Conservation (phyloP, 37 sponge, comb jelly and placozoan species). For the Ephydatia muelleri region DNA sequence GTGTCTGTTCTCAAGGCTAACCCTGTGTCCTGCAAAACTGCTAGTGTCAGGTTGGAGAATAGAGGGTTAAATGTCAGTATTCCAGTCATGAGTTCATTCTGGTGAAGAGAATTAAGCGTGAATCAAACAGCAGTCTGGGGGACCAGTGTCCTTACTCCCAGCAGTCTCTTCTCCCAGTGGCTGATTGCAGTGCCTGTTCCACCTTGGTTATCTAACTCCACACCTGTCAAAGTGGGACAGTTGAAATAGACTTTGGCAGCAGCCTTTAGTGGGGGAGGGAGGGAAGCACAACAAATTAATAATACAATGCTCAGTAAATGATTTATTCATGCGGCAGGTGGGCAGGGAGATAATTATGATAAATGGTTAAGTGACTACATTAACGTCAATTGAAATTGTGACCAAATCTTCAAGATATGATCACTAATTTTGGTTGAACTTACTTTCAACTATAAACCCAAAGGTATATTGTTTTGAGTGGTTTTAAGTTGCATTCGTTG, state of each 20-base stretch:
- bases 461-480: too few relatives aligned
- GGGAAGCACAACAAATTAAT: too few relatives aligned
- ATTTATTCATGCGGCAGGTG: too few relatives aligned
- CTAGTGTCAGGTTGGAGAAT: conserved; percentile 68
- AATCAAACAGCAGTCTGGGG: neutral
- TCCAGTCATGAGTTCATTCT: conserved; percentile 92
- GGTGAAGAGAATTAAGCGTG: neutral
- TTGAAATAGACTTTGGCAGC: conserved; percentile 71
- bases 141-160: conserved; percentile 41
- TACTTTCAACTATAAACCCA: too few relatives aligned
- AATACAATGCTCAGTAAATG: too few relatives aligned
- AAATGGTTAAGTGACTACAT: too few relatives aligned
- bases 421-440: too few relatives aligned
- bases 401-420: too few relatives aligned
- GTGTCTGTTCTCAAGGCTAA: conserved; percentile 1
- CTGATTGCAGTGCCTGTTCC: conserved; percentile 48
- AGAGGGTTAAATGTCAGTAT: conserved; percentile 64
- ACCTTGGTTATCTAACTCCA: conserved; percentile 90
- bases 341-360: too few relatives aligned
- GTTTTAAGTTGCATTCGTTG: too few relatives aligned
- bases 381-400: too few relatives aligned
- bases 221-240: conserved; percentile 63
- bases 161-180: conserved; percentile 86
- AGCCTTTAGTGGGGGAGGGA: conserved; percentile 10
- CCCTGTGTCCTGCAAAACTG: conserved; percentile 81